phyloP scores from a whole-genome alignment of 1,140 invertebrate genomes.

The Cepaea nemoralis region DNA sequence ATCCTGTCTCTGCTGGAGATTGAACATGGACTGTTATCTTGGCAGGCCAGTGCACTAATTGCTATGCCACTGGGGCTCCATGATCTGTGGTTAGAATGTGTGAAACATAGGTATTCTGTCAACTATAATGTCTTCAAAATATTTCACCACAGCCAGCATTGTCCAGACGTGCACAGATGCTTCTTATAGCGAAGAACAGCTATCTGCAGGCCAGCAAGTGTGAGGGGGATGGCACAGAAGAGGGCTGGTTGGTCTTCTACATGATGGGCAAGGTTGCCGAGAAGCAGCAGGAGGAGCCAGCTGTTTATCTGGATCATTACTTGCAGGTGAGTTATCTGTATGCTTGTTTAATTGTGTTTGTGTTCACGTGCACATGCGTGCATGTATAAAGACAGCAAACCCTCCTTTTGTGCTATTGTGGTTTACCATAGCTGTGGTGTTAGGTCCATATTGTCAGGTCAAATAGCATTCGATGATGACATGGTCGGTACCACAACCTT shows the following conservation, averaged over 20 bases:
- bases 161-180: background rate
- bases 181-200: slow-evolving; percentile 77
- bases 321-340: slow-evolving; percentile 74
- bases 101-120: background rate
- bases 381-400: no score
- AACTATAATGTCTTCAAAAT: background rate
- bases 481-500: no score
- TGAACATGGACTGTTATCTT: no score
- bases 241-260: slow-evolving; percentile 89
- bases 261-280: slow-evolving; percentile 89
- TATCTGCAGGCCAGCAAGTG: slow-evolving; percentile 80
- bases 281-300: slow-evolving; percentile 78
- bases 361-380: background rate
- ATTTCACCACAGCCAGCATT: background rate
- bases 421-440: no score
- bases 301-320: slow-evolving; percentile 85
- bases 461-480: no score
- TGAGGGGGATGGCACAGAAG: slow-evolving; percentile 71
- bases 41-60: no score
- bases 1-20: no score
- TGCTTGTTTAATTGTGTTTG: background rate
- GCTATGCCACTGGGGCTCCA: no score
- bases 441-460: no score
- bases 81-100: no score
- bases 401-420: no score